Percentiles rank a stretch among this genome's conserved stretches.
phyloP scores from a whole-genome alignment of 2,113 vertebrate species.

The Monopterus albus region DNA sequence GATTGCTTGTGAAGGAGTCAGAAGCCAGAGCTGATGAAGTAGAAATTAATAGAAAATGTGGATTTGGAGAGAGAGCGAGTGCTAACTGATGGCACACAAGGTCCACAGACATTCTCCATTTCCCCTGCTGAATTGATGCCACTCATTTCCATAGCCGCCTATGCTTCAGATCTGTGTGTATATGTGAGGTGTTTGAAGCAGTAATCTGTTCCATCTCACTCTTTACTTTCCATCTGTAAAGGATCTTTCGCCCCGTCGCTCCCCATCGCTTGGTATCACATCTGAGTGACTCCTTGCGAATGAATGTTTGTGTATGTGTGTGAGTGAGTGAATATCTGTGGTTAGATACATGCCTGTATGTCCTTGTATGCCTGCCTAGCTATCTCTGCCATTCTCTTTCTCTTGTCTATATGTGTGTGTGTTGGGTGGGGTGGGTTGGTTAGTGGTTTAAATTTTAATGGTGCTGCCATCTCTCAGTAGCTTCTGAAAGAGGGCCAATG shows the following conservation, averaged over 20 bases:
- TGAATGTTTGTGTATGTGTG: conserved; percentile 29
- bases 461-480: conserved; percentile 80
- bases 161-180: conserved; percentile 29
- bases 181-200: conserved; percentile 37
- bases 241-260: conserved; percentile 74
- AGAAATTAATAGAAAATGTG: conserved; percentile 58
- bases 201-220: conserved; percentile 71
- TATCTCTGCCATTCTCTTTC: conserved; percentile 48
- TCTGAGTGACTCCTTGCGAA: conserved; percentile 60
- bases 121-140: conserved; percentile 57
- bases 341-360: conserved; percentile 58
- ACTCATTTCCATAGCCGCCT: conserved; percentile 58
- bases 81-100: conserved; percentile 31
- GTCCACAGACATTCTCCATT: conserved; percentile 51
- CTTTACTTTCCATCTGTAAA: conserved; percentile 69
- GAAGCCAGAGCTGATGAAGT: conserved; percentile 39
- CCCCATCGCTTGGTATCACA: conserved; percentile 66
- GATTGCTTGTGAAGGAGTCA: conserved; percentile 37
- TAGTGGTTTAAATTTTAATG: conserved; percentile 84
- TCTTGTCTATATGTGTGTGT: conserved; percentile 60
- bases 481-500: conserved; percentile 72
- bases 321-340: conserved; percentile 43
- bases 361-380: conserved; percentile 46
- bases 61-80: conserved; percentile 32
- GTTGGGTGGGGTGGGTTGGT: too few relatives aligned